phyloP scores from a whole-genome alignment of 2,113 vertebrate genomes.

The Gambusia holbrooki region DNA sequence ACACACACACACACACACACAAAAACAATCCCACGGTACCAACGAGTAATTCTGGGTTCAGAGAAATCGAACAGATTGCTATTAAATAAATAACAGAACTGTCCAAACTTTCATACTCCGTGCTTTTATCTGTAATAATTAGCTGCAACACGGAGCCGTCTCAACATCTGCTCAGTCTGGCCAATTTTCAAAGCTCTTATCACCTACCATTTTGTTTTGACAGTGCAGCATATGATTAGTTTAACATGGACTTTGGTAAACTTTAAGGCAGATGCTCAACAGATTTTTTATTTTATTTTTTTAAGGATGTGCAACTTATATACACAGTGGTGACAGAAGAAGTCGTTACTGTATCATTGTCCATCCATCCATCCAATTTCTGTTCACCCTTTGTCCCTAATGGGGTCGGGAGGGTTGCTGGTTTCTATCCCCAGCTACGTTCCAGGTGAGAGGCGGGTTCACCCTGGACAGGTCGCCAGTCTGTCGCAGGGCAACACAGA shows the following conservation, averaged over 20 bases:
- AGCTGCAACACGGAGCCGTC: not conserved
- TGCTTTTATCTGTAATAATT: not conserved
- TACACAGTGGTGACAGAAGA: too few relatives aligned
- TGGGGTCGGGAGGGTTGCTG: too few relatives aligned
- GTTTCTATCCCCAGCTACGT: too few relatives aligned
- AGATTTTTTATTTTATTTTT: not conserved
- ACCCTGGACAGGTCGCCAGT: too few relatives aligned
- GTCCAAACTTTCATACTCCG: not conserved
- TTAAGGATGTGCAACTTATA: not conserved
- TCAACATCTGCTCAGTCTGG: not conserved
- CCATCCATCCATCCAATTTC: too few relatives aligned
- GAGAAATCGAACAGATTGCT: not conserved
- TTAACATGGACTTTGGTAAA: not conserved
- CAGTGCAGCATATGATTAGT: not conserved
- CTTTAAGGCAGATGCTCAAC: not conserved
- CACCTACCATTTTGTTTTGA: not conserved
- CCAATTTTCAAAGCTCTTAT: not conserved
- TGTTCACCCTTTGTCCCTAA: too few relatives aligned
- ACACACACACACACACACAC: not conserved
- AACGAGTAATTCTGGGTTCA: not conserved
- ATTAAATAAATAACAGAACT: not conserved
- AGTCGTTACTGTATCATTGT: not conserved
- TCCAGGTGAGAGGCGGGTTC: too few relatives aligned
- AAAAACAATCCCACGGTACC: not conserved
- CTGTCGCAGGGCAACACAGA: too few relatives aligned